Conservation (phyloP, 2,797 vertebrate species). For the Myripristis jacobus region DNA sequence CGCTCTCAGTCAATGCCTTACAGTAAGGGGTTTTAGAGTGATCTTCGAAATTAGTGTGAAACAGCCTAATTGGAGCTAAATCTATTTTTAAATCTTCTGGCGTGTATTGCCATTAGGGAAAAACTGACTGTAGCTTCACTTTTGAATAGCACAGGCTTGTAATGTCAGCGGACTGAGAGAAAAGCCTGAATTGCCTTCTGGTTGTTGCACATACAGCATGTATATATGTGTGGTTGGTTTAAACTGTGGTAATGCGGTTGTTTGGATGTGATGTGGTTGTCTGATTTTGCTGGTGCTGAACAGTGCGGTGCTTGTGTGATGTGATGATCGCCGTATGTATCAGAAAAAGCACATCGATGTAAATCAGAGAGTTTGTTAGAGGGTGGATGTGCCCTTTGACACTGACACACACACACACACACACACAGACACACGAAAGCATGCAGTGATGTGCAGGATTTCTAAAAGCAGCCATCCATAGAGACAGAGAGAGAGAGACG, state of each 20-base stretch:
- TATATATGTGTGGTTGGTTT: not conserved
- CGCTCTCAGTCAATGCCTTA: not conserved
- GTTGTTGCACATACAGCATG: not conserved
- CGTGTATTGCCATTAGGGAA: not conserved
- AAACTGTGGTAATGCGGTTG: not conserved
- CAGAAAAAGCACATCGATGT: not conserved
- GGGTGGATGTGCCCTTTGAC: not conserved
- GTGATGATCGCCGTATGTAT: not conserved
- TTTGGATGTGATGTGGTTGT: not conserved
- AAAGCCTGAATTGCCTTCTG: not conserved
- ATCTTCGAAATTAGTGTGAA: not conserved
- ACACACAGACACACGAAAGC: conserved; percentile 10
- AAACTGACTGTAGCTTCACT: conserved; percentile 2
- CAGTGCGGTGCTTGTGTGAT: not conserved
- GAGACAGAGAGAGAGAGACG: conserved; percentile 36
- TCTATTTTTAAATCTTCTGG: not conserved
- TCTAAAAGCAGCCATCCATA: conserved; percentile 40
- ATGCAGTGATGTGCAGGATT: conserved; percentile 26
- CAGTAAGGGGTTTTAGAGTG: no score
- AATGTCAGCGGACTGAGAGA: not conserved
- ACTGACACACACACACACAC: conserved; percentile 6
- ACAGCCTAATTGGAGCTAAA: conserved; percentile 1
- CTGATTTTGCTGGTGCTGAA: not conserved
- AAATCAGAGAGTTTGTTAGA: not conserved
- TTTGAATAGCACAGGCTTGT: not conserved